Evolutionary conservation across 2,797 vertebrate genomes (phyloP), one percentile per base, ranked within the genome.

Genomic region (Eurystomus glaucurus): DNA sequence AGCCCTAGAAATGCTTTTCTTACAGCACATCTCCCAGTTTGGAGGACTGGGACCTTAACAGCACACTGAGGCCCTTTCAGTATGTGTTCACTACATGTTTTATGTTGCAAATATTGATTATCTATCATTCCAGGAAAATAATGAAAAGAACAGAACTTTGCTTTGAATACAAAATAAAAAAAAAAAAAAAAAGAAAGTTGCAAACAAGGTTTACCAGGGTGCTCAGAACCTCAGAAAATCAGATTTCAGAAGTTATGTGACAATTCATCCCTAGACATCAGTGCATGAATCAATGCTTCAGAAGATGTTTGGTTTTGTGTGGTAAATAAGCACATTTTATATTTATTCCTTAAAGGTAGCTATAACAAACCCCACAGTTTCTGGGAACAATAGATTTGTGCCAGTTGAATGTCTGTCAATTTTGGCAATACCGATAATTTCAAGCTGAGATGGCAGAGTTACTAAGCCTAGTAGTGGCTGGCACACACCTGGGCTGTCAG

Each of bases 1-100:
- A 92, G 48, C 25, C 77, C 23, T 66, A 89, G 45, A 96, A 93
- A 72, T 39, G 23, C 6, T 82, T 81, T 79, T 78, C 35, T 74
- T 82, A 37, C 11, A 76, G 65, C 13, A 45, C 1, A 4, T 35
- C 23, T 85, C 31, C 55, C 37, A 45, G 26, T 71, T 68, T 71
- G 29, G 14, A 72, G 35, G 39, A 48, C 35, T 37, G 25, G 43
- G n/a, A 41, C 9, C 1, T 2, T 86, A 72, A 45, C 7, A 86
- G 4, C 55, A 25, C 25, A 25, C 2, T 1, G 7, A 85, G 25
- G 10, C 17, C 50, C 37, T 35, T 83, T 57, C 60, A 69, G 16
- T 25, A 50, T 45, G 37, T 15, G 69, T 84, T 81, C 31, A 28
- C 25, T 70, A 26, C 31, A 51, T 31, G 5, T 69, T 83, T 78